Conservation (phyloP, 2,113 vertebrate genomes). For the Balaeniceps rex region DNA sequence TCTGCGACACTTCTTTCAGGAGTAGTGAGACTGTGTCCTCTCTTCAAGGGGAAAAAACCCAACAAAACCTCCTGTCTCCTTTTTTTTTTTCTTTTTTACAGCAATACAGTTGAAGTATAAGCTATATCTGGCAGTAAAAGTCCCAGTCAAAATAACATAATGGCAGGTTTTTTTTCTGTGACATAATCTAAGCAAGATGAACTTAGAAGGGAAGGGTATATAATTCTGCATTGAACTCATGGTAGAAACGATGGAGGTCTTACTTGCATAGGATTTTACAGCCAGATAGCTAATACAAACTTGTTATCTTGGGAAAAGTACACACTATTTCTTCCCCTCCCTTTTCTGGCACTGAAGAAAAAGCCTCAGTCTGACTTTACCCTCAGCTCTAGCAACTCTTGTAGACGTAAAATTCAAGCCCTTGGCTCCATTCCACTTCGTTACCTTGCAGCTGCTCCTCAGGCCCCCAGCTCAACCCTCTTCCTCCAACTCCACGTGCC, state of each 20-base stretch:
- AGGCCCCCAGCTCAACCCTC: fast-evolving
- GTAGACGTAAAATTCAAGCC: neutral
- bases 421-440: neutral
- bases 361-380: neutral
- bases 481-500: neutral
- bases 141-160: neutral
- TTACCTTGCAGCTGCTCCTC: neutral
- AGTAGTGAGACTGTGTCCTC: neutral
- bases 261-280: neutral
- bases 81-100: no score
- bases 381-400: neutral
- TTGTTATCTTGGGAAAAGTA: neutral
- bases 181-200: neutral
- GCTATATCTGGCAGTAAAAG: neutral
- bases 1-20: neutral
- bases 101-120: neutral
- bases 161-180: neutral
- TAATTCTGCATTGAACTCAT: neutral
- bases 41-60: neutral
- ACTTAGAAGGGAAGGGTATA: neutral
- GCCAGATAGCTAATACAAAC: neutral
- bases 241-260: neutral
- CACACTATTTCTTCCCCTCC: neutral
- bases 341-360: neutral
- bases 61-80: neutral